Conservation (phyloP, 2,797 vertebrate genomes). For the Enteromius argenteus region DNA sequence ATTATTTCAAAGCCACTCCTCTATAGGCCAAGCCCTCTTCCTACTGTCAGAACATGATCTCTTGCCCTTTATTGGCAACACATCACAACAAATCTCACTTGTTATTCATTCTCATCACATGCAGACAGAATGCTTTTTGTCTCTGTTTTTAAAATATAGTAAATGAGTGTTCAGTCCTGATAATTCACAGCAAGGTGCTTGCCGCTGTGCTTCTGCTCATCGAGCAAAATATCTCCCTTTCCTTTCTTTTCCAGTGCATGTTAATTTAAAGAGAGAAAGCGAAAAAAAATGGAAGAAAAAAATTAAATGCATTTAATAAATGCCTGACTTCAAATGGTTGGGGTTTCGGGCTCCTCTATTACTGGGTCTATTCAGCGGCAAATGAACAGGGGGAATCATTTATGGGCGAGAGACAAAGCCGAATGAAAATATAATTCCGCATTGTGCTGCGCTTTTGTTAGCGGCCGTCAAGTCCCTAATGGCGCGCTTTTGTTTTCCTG, state of each 20-base stretch:
- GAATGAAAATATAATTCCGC: constrained; percentile 95
- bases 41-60: neutral
- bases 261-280: constrained; percentile 56
- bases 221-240: constrained; percentile 67
- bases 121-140: constrained; percentile 45
- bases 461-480: constrained; percentile 91
- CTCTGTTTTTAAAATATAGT: constrained; percentile 46
- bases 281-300: constrained; percentile 64
- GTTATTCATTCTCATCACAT: constrained; percentile 9
- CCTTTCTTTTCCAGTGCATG: constrained; percentile 49
- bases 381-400: constrained; percentile 84
- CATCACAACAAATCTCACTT: constrained; percentile 22
- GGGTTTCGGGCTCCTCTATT: constrained; percentile 76
- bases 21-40: neutral
- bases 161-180: constrained; percentile 44
- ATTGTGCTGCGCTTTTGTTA: constrained; percentile 90
- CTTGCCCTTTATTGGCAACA: neutral
- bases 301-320: constrained; percentile 86
- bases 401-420: constrained; percentile 87
- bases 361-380: constrained; percentile 79
- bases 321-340: constrained; percentile 83
- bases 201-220: constrained; percentile 72
- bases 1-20: neutral
- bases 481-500: constrained; percentile 84
- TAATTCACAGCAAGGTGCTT: constrained; percentile 54